Evolutionary conservation across 2,113 vertebrate genomes (phyloP), one percentile per base, ranked within the genome.

Genomic region (Antigone vipio): DNA sequence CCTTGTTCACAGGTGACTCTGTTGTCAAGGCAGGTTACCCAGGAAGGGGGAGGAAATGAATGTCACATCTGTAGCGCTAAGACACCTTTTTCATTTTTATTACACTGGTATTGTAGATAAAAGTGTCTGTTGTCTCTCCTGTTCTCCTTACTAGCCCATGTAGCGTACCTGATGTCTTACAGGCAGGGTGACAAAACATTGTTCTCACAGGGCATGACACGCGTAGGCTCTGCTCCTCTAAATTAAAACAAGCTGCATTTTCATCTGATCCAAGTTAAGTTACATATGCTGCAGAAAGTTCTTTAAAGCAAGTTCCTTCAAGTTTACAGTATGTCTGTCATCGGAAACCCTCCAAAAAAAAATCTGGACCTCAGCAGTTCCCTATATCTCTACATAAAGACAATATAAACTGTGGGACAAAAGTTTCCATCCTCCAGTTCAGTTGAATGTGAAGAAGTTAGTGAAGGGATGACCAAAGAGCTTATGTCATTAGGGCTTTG

Each of bases 151-250:
- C 49, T 59, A 24, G 20, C 29, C 62, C 3, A 0, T 32, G 27
- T 23, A 72, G 58, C 1, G 1, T 75, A 64, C 35, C 44, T 53
- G 49, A n/a, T 50, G n/a, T 64, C 35, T 81, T 29, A 29, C 7
- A 42, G n/a, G 34, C 60, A 72, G n/a, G 29, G 26, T 56, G 35
- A 60, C 56, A 88, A 64, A 91, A 56, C 2, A 1, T 53, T 74
- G 13, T 56, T 45, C 18, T 68, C 9, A 3, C 10, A 44, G 63
- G 30, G 47, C 0, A 0, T 13, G 34, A 27, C 35, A 34, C 8
- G 1, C 1, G 1, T 15, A 58, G 42, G 64, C 66, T 89, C 52
- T n/a, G 52, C 34, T 88, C 49, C 24, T 5, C 35, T 30, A 0
- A 7, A 18, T 49, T 62, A 29, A 89, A 82, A 56, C 23, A 42